Base-by-base conservation (phyloP, 2,888 invertebrate genomes). In the Hoplodrina blanda region DNA sequence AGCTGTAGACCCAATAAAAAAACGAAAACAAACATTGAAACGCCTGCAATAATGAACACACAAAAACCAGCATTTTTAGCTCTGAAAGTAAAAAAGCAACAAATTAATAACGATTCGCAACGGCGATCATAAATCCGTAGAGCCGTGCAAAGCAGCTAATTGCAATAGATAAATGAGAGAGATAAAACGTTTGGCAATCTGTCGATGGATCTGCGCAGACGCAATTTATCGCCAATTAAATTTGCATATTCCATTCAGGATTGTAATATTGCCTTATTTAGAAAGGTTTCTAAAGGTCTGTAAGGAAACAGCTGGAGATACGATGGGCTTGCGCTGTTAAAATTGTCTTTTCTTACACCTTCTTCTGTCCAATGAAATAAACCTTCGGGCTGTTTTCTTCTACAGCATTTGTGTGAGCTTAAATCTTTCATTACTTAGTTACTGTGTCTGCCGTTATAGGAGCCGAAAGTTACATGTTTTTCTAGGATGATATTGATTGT, bases 141-240 rank as follows among this genome's bases (percentile, higher is more conserved):
- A 72, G 61, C 76, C 83, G 83, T 74, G 83, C 70, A 76, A 78
- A 76, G 63, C 83, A 67, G 69, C 78, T 84, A 82, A 83, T 81
- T 79, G 76, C 77, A 55, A 65, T 53, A 65, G 76, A 85, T 83
- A 72, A 82, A 84, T 79, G 71, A 77, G 59, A 64, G 65, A 77
- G 77, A 81, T 81, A 81, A 76, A 83, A 73, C 76, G 77, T 85
- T 83, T 79, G 69, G 75, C 73, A 84, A 84, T 83, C 71, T 77
- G 57, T 69, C 74, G 69, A 80, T 79, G 63, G 62, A 82, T 84
- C 72, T 49, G 77, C 68, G 63, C 62, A 49, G 69, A 63, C 69
- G 49, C 73, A 77, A 76, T 78, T 84, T 84, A 82, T 79, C 73
- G 76, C 67, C 78, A 84, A 82, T 82, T 84, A 78, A 80, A 78